Evolutionary conservation across 2,888 invertebrate species (phyloP).

Genomic region (Pollenia griseotomentosa): DNA sequence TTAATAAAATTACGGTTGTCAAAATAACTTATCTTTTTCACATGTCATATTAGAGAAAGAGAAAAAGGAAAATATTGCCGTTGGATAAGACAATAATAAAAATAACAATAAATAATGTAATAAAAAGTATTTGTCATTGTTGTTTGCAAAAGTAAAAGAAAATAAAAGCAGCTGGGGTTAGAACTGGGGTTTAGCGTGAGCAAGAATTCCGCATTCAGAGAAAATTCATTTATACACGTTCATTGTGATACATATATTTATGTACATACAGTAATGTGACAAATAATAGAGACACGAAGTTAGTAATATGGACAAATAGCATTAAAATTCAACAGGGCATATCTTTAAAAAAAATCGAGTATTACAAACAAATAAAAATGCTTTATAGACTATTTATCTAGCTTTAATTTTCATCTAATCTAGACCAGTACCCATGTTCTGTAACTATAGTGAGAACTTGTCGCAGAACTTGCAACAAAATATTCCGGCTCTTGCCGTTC

Average conservation of each 20-base stretch:
- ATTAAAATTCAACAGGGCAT: too few relatives aligned
- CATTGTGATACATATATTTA: background rate
- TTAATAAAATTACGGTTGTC: slow-evolving; percentile 65
- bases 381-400: too few relatives aligned
- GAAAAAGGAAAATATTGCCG: slow-evolving; percentile 21
- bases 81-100: slow-evolving; percentile 28
- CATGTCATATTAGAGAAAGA: slow-evolving; percentile 55
- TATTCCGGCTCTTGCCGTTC: too few relatives aligned
- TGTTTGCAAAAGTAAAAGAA: background rate
- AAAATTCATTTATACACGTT: background rate
- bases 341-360: too few relatives aligned
- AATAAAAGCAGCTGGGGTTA: background rate
- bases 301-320: too few relatives aligned
- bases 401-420: too few relatives aligned
- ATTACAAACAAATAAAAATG: too few relatives aligned
- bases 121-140: slow-evolving; percentile 44
- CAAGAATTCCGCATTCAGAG: slow-evolving; percentile 8
- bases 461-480: too few relatives aligned
- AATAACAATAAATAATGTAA: slow-evolving; percentile 40
- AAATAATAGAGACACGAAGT: too few relatives aligned
- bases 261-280: background rate
- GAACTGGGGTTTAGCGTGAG: background rate
- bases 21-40: slow-evolving; percentile 62
- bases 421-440: too few relatives aligned
- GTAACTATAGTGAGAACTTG: too few relatives aligned